Conservation (phyloP, 2,797 vertebrate genomes). For the Poecilia velifera region DNA sequence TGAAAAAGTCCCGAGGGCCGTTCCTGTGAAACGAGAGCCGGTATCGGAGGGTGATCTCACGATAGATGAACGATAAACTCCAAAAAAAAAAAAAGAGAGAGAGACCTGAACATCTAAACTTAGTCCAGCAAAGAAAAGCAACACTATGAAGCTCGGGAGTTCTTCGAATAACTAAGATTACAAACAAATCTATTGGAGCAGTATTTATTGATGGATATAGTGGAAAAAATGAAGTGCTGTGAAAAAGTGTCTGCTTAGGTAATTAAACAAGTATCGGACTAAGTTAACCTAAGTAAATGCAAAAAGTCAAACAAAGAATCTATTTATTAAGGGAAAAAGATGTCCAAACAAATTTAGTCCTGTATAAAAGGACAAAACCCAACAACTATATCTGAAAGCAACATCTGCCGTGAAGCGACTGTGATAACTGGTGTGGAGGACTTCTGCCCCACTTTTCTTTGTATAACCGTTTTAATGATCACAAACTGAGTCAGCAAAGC, state of each 20-base stretch:
- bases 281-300: not conserved
- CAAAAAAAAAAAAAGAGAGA: not conserved
- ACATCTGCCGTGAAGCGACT: not conserved
- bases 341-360: not conserved
- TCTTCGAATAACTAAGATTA: not conserved
- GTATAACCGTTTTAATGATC: not conserved
- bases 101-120: not conserved
- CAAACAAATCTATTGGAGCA: not conserved
- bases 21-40: conserved; percentile 9
- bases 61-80: not conserved
- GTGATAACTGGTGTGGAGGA: not conserved
- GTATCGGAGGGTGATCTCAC: conserved; percentile 26
- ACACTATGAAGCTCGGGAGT: not conserved
- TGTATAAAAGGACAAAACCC: not conserved
- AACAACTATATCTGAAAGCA: not conserved
- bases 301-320: not conserved
- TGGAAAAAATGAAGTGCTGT: not conserved
- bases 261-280: not conserved
- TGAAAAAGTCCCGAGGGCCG: conserved; percentile 16
- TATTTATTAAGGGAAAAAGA: not conserved
- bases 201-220: not conserved
- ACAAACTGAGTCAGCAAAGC: not conserved
- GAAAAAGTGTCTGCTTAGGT: not conserved
- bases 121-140: not conserved
- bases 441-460: not conserved